Percentiles rank a stretch among this genome's conserved stretches.
These are phyloP conservation scores for Eumeta japonica DNA, from an alignment of 1,140 invertebrate species.

Conservation along the genomic window DNA sequence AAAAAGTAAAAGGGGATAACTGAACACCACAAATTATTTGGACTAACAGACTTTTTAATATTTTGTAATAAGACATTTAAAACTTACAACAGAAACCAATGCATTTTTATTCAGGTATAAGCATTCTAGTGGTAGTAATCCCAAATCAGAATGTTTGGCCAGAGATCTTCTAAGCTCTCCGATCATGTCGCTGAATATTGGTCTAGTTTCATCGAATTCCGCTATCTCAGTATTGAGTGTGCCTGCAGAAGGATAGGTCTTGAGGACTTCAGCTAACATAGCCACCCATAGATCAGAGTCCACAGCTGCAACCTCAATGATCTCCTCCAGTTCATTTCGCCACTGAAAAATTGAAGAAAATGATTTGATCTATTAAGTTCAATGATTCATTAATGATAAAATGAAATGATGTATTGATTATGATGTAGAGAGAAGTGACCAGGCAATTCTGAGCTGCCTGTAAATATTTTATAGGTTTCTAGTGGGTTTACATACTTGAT, in stretches of 20 bases:
- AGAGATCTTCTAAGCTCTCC: constrained; percentile 82
- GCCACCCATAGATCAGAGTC: constrained; percentile 96
- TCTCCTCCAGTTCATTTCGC: constrained; percentile 89
- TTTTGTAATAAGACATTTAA: constrained; percentile 1
- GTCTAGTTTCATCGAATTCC: constrained; percentile 82
- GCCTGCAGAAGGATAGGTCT: constrained; percentile 85
- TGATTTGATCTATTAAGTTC: constrained; percentile 3
- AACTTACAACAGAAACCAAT: constrained; percentile 78
- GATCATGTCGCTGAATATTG: constrained; percentile 87
- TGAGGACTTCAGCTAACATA: constrained; percentile 93
- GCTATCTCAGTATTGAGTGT: constrained; percentile 82
- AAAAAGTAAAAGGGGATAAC: too few relatives aligned
- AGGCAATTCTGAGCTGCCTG: too few relatives aligned
- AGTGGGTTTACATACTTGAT: constrained; percentile 1
- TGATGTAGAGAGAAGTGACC: too few relatives aligned
- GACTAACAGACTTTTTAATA: too few relatives aligned
- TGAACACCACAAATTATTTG: too few relatives aligned
- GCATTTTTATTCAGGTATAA: constrained; percentile 95
- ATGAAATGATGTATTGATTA: too few relatives aligned
- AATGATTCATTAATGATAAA: too few relatives aligned
- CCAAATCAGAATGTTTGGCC: constrained; percentile 82
- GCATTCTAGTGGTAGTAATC: constrained; percentile 92
- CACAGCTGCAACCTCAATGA: constrained; percentile 84
- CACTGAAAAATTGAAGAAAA: too few relatives aligned
- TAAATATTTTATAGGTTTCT: constrained; percentile 3